Conservation (phyloP, 2,113 vertebrate species). For the Archocentrus centrarchus region DNA sequence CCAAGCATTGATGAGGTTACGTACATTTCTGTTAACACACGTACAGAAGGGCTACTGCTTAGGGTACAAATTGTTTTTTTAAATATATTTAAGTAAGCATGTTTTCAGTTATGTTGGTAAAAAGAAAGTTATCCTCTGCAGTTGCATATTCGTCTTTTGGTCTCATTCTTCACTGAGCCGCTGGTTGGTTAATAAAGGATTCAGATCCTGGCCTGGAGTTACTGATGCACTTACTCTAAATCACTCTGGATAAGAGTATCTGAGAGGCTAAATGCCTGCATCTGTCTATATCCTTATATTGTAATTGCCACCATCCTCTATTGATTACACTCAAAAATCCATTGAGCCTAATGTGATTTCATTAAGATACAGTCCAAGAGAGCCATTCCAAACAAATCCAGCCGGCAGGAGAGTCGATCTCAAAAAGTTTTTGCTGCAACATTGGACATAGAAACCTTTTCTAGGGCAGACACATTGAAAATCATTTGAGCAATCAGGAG, state of each 20-base stretch:
- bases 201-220: conserved; percentile 12
- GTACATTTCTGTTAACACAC: no score
- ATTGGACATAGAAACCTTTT: not conserved
- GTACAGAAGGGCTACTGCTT: not conserved
- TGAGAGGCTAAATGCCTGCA: conserved; percentile 49
- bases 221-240: conserved; percentile 30
- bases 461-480: not conserved
- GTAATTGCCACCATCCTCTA: conserved; percentile 68
- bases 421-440: conserved; percentile 31
- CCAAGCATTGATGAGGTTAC: fast-evolving
- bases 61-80: not conserved
- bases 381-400: conserved; percentile 38
- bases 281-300: conserved; percentile 55
- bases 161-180: not conserved
- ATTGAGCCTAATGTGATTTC: conserved; percentile 67
- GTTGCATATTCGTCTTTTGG: not conserved
- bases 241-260: conserved; percentile 44
- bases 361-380: conserved; percentile 59
- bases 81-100: not conserved
- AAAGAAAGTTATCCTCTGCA: no score
- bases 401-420: not conserved
- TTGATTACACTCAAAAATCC: conserved; percentile 61
- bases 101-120: not conserved
- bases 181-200: not conserved
- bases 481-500: not conserved